Conservation (phyloP, 2,797 vertebrate genomes). For the Onychomys torridus region DNA sequence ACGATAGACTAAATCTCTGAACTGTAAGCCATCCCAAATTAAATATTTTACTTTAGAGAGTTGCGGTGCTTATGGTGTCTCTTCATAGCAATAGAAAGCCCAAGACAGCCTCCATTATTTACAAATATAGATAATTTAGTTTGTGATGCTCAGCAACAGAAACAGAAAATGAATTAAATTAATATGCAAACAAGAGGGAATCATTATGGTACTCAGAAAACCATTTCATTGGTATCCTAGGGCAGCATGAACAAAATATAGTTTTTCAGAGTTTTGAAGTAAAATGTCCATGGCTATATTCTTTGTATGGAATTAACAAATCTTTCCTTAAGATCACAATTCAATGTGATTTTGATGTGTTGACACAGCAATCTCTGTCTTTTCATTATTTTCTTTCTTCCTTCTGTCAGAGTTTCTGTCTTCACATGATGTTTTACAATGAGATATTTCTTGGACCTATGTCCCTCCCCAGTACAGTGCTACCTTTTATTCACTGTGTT, state of each 20-base stretch:
- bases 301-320: neutral
- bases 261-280: neutral
- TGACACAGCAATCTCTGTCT: neutral
- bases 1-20: neutral
- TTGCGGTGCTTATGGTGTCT: neutral
- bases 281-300: neutral
- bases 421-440: neutral
- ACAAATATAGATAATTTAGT: neutral
- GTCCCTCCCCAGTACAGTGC: neutral
- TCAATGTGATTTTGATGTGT: neutral
- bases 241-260: neutral
- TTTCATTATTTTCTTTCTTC: neutral
- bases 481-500: neutral
- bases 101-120: neutral
- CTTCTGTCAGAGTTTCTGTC: neutral
- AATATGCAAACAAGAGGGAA: neutral
- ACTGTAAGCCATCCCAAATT: neutral
- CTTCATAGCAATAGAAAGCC: neutral
- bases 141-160: neutral
- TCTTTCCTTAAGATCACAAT: neutral
- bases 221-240: neutral
- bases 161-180: neutral
- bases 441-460: neutral
- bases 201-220: neutral
- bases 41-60: neutral